Evolutionary conservation across 2,888 invertebrate species (phyloP).

Genomic region (Tholera decimalis): DNA sequence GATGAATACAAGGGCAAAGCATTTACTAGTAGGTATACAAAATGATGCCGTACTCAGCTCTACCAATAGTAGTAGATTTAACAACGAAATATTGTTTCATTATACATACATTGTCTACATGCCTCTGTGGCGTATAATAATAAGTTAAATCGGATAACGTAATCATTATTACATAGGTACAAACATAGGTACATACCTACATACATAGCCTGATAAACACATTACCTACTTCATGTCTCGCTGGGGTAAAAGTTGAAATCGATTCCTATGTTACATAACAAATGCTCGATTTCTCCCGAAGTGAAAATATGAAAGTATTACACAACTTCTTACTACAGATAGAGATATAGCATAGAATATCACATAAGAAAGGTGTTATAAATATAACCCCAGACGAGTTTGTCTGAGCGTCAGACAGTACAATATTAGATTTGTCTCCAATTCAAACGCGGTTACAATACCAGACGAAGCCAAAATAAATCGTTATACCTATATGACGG

Average conservation of each 20-base stretch:
- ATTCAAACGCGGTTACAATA: slow-evolving; percentile 43
- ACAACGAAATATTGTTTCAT: no score
- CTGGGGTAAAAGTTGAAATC: not conserved
- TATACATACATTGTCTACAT: no score
- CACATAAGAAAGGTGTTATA: slow-evolving; percentile 14
- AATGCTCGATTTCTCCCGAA: slow-evolving; percentile 8
- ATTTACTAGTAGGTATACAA: no score
- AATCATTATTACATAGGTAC: no score
- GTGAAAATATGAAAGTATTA: slow-evolving; percentile 12
- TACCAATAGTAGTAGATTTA: no score
- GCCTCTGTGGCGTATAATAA: no score
- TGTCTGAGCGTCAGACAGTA: slow-evolving; percentile 26
- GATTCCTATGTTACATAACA: slow-evolving; percentile 2
- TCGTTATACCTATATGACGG: slow-evolving; percentile 29
- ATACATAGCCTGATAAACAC: no score
- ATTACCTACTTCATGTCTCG: no score
- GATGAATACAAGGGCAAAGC: no score
- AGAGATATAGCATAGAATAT: slow-evolving; percentile 14
- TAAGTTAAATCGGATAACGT: no score
- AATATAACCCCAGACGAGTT: slow-evolving; percentile 24
- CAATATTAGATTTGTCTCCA: slow-evolving; percentile 51
- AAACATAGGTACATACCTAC: not conserved
- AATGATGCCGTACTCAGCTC: no score
- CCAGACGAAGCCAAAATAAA: slow-evolving; percentile 47
- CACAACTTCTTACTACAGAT: no score